Percentiles rank a stretch among this genome's conserved stretches.
Evolutionary conservation across 2,888 invertebrate species (phyloP).

Genomic region (Parthenolecanium corni): DNA sequence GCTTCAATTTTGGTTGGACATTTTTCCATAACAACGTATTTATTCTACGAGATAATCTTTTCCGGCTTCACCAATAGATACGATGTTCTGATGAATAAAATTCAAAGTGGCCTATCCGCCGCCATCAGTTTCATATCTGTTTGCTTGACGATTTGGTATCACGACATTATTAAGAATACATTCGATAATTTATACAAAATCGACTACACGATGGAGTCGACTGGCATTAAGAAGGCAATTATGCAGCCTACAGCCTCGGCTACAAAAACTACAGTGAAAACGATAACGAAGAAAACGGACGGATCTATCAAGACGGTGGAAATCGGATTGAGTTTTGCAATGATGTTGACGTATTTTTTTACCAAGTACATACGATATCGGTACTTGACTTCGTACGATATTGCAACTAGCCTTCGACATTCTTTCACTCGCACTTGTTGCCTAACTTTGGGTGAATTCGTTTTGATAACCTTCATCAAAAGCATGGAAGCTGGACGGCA

Average conservation of each 20-base stretch:
- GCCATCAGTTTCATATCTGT: conserved; percentile 14
- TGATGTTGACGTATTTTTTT: too few species aligned
- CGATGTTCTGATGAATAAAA: conserved; percentile 7
- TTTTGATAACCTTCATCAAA: too few species aligned
- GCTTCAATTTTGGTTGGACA: neutral
- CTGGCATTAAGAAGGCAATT: neutral
- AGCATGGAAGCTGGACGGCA: too few species aligned
- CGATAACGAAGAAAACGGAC: neutral
- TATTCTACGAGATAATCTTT: conserved; percentile 11
- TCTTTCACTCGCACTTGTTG: too few species aligned
- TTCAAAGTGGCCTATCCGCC: conserved; percentile 7
- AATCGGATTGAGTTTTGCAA: too few species aligned
- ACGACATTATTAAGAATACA: neutral
- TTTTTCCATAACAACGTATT: neutral
- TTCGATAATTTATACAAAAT: neutral
- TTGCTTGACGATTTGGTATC: conserved; percentile 7
- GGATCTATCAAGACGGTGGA: too few species aligned
- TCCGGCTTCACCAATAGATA: neutral
- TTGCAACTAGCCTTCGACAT: too few species aligned
- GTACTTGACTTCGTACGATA: too few species aligned
- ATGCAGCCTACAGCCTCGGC: neutral
- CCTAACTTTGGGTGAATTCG: too few species aligned
- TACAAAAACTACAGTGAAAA: neutral
- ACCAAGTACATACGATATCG: neutral
- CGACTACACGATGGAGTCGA: conserved; percentile 11